phyloP scores from a whole-genome alignment of 2,888 invertebrate genomes.

The Strigamia maritima region DNA sequence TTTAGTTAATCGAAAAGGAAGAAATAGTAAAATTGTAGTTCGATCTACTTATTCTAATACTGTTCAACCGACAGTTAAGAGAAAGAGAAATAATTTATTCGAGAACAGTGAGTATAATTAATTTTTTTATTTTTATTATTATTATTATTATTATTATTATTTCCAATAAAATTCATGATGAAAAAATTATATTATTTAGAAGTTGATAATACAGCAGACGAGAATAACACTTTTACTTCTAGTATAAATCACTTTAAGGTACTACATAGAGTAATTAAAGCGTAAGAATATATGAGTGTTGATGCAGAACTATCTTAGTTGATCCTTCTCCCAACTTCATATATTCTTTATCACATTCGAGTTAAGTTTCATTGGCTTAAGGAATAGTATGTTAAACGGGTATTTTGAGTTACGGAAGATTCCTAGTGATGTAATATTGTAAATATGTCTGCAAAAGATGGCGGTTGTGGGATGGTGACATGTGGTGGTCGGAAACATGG shows the following conservation, averaged over 20 bases:
- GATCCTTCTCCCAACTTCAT: too few relatives aligned
- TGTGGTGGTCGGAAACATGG: too few relatives aligned
- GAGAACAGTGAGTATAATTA: background rate
- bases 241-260: background rate
- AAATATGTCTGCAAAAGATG: too few relatives aligned
- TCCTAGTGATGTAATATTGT: too few relatives aligned
- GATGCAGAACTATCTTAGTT: too few relatives aligned
- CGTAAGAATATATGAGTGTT: too few relatives aligned
- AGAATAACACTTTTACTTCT: background rate
- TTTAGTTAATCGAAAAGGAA: background rate
- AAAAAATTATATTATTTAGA: background rate
- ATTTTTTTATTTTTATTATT: background rate
- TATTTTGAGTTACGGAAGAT: too few relatives aligned
- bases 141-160: background rate
- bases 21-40: background rate
- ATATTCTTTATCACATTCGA: too few relatives aligned
- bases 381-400: too few relatives aligned
- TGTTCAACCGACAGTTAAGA: background rate
- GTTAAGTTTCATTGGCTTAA: too few relatives aligned
- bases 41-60: too few relatives aligned
- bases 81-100: background rate
- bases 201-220: background rate
- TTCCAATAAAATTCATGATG: background rate
- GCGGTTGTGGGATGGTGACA: too few relatives aligned
- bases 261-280: background rate